Evolutionary conservation across 2,113 vertebrate genomes (phyloP), one percentile per base, ranked within the genome.

Genomic region (Cepphus grylle): DNA sequence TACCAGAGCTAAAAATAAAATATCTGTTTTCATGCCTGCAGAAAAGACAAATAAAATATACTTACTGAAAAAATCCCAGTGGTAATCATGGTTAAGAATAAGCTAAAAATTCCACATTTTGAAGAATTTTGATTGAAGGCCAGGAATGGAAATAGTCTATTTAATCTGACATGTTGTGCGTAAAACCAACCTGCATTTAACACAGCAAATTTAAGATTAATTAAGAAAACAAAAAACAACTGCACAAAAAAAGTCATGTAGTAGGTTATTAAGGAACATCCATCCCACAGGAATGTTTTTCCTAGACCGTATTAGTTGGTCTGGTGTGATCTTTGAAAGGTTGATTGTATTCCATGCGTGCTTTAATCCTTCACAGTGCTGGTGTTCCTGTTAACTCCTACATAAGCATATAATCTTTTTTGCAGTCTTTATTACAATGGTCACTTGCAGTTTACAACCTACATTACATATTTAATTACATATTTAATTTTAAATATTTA

Each of bases 1-100:
- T 91, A 93, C 34, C 15, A 29, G 53, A 53, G 42, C 79, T 96
- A 84, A 91, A 95, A 96, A 93, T 93, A 84, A 55, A 79, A 50
- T 47, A 22, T 52, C 40, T 94, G 8, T 63, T 94, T 96, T 90
- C 25, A 30, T 89, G 18, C 11, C 26, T 83, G 40, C 40, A 55
- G 9, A 82, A 42, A 85, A 85, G 69, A 91, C 36, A 93, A 93
- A 71, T 85, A 81, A 92, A 78, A 56, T 32, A 49, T 2, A 65
- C 2, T 8, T 85, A 40, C 21, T 82, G 58, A 79, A 79, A 91
- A 61, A 36, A 66, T 81, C 58, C 50, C 58, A 81, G 55, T 86
- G 66, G 29, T 42, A 55, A 4, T 80, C 4, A 1, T 61, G 22
- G 29, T 76, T 81, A 91, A 65, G 63, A 94, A 59, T 79, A 92